Evolutionary conservation across 2,113 vertebrate genomes (phyloP), one percentile per base, ranked within the genome.

Genomic region (Felis chaus): DNA sequence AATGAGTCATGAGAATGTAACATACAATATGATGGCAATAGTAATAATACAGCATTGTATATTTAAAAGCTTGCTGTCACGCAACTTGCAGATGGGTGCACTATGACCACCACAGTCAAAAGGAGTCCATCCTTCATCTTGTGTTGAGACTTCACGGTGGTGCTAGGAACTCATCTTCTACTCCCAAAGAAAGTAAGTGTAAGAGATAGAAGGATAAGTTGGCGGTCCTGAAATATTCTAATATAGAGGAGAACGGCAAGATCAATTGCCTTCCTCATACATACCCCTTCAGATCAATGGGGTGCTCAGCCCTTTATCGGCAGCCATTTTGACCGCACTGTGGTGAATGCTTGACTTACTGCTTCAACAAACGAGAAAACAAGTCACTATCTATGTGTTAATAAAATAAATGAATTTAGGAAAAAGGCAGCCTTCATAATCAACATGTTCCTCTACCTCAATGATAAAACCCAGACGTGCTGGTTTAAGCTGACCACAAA

Each of bases 281-380:
- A 5, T n/a, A 25, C 8, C 69, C 69, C 61, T 78, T 93, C 61
- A 65, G 81, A 55, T 55, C 99, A 99, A 98, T 99, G 99, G 1
- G 99, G 99, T 14, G 99, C 99, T 1, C 99, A 99, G 53, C 99
- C 99, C 31, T 99, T 99, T 98, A 99, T 99, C 99, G 99, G 99
- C n/a, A 99, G 99, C 82, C 99, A 99, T 98, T 99, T 99, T 0
- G 99, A 99, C 98, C 99, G 99, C 99, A 99, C 94, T 99, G 99
- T 94, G 99, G 99, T 65, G 99, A 99, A 98, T 99, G 99, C 98
- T 99, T 99, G 94, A 99, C 99, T 0, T 99, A 99, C 98, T 99
- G 99, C 98, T 99, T 99, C 99, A 99, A 99, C 97, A 99, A 99
- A 87, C 99, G 99, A 1, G 99, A 99, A 98, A 99, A 99, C 98